Evolutionary conservation across 2,113 vertebrate genomes (phyloP).

Genomic region (Pheucticus melanocephalus): DNA sequence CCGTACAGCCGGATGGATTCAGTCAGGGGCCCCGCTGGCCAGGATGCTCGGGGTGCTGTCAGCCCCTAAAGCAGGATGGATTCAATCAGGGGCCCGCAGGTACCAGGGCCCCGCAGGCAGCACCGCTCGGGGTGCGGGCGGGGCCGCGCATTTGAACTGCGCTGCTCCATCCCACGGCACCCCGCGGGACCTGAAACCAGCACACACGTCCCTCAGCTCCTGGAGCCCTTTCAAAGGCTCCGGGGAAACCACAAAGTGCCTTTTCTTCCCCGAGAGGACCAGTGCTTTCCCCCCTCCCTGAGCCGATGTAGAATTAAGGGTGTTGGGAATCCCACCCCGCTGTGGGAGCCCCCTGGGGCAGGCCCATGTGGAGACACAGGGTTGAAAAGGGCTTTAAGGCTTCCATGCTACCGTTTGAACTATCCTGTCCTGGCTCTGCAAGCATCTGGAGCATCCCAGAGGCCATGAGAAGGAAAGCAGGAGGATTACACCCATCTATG

Average conservation of each 20-base stretch:
- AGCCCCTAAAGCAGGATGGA: too few relatives aligned
- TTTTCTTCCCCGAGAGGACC: neutral
- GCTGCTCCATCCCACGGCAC: neutral
- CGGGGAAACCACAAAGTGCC: slow-evolving; percentile 1
- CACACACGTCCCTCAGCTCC: neutral
- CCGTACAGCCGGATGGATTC: slow-evolving; percentile 5
- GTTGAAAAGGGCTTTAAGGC: neutral
- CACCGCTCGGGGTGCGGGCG: neutral
- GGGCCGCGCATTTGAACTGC: neutral
- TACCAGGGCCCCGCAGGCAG: too few relatives aligned
- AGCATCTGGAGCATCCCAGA: neutral
- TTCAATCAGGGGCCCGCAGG: too few relatives aligned
- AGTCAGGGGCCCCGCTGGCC: too few relatives aligned
- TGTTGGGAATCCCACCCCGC: neutral
- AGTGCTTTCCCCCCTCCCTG: neutral
- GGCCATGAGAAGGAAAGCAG: neutral
- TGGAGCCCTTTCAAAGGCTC: slow-evolving; percentile 44
- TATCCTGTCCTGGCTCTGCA: neutral
- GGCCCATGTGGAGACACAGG: accelerated
- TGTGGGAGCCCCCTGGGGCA: neutral
- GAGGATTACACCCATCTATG: neutral
- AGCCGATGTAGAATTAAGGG: neutral
- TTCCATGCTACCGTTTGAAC: accelerated
- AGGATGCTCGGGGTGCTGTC: too few relatives aligned
- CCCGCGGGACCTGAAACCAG: neutral